phyloP scores from a whole-genome alignment of 2,888 invertebrate genomes.

The Notocelia uddmanniana region DNA sequence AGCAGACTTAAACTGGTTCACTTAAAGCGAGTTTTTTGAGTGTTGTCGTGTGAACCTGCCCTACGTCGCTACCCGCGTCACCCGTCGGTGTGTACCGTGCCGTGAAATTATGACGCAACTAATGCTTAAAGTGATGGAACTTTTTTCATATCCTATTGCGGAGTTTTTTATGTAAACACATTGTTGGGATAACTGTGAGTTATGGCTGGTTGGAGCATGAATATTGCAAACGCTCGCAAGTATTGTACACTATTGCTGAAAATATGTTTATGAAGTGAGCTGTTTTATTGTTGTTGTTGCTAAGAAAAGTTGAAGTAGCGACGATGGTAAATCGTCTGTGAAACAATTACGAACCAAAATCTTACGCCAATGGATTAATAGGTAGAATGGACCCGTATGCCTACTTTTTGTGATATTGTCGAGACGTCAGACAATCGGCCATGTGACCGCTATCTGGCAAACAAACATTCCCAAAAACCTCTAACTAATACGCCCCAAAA shows the following conservation, averaged over 20 bases:
- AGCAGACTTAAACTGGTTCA: background rate
- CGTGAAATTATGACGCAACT: slow-evolving; percentile 48
- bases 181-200: slow-evolving; percentile 34
- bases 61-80: slow-evolving; percentile 38
- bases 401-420: too few relatives aligned
- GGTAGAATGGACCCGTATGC: too few relatives aligned
- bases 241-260: slow-evolving; percentile 22
- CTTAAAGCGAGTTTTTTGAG: background rate
- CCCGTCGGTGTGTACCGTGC: slow-evolving; percentile 43
- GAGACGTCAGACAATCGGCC: too few relatives aligned
- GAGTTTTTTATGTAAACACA: slow-evolving; percentile 39
- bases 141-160: slow-evolving; percentile 46
- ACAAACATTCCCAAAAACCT: too few relatives aligned
- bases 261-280: background rate
- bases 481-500: too few relatives aligned
- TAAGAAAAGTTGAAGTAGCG: background rate
- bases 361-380: too few relatives aligned
- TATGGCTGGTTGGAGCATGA: slow-evolving; percentile 23
- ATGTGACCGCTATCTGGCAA: too few relatives aligned
- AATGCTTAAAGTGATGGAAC: slow-evolving; percentile 46
- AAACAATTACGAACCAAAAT: background rate
- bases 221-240: slow-evolving; percentile 21
- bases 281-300: background rate
- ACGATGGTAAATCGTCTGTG: background rate
- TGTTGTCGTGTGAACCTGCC: background rate